Evolutionary conservation across 1,140 invertebrate genomes (phyloP).

Genomic region (Epicauta chinensis): DNA sequence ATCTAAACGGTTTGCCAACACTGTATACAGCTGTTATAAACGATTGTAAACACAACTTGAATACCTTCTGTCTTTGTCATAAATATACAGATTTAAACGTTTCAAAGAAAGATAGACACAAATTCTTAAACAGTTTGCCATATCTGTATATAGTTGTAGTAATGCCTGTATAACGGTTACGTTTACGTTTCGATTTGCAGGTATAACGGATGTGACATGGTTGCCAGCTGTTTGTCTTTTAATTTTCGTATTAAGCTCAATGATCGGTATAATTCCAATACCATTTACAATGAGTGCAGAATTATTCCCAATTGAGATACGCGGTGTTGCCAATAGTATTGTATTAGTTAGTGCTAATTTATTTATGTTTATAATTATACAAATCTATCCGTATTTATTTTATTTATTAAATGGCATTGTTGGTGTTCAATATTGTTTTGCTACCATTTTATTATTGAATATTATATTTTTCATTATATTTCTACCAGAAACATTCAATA

Average conservation of each 20-base stretch:
- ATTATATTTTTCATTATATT: conserved; percentile 54
- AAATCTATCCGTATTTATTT: not conserved
- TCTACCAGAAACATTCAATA: conserved; percentile 67
- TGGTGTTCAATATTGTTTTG: conserved; percentile 61
- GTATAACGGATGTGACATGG: conserved; percentile 20
- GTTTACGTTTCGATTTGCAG: conserved; percentile 5
- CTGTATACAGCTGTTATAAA: no score
- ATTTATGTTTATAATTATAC: conserved; percentile 3
- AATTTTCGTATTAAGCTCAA: conserved; percentile 48
- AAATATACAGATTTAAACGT: no score
- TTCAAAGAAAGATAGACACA: no score
- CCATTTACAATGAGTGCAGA: conserved; percentile 59
- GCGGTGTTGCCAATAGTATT: conserved; percentile 50
- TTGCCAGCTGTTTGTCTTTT: conserved; percentile 24
- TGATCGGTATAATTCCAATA: conserved; percentile 52
- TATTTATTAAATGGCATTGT: conserved; percentile 20
- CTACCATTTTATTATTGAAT: conserved; percentile 53
- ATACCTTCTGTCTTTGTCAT: no score
- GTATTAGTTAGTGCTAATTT: not conserved
- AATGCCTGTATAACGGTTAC: not conserved
- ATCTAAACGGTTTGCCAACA: no score
- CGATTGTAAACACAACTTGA: no score
- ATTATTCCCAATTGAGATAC: conserved; percentile 53
- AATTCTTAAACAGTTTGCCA: no score
- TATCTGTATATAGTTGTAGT: no score